Base-by-base conservation (phyloP, 1,140 invertebrate genomes). In the Probaryconus sp. region DNA sequence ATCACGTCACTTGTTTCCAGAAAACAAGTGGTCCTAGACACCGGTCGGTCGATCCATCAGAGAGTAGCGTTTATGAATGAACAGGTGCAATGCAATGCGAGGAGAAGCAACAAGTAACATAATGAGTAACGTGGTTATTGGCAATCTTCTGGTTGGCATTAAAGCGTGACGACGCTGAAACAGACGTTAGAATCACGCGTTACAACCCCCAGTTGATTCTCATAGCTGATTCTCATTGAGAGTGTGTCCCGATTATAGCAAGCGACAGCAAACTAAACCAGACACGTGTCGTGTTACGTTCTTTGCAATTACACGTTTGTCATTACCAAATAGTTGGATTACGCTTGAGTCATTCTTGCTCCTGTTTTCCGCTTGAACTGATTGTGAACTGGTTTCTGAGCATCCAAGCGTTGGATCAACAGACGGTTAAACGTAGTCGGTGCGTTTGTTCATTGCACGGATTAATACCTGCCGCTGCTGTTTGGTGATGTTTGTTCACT, bases 381-480 rank as follows among this genome's bases (percentile, higher is more conserved):
- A 83, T 81, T 76, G 67, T 71, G 79, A 84, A 86, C 84, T 85
- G 82, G 82, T 85, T 86, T 71, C 79, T 81, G 82, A 79, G 63
- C 81, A 82, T 85, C 84, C 82, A 85, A 83, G 79, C 84, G 80
- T 84, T 84, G 69, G 78, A 83, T 82, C 77, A 76, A 78, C 73
- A 76, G 60, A 64, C 69, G 47, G 45, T 56, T 37, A 35, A 38
- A 45, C 45, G 31, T 47, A 64, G 48, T 47, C 33, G 63, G 58
- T 79, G 73, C 68, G 63, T 79, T 79, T 73, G 71, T 77, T 79
- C 68, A 69, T 77, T 60, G 38, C 42, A 38, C 61, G 35, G 58
- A 60, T 65, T 50, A 71, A 77, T 78, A 20, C 11, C 35, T 31
- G 5, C 4, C n/a, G 31, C 18, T 55, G 28, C 30, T 50, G 10